Conservation (phyloP, 2,797 vertebrate genomes). For the Sebastes cheni region DNA sequence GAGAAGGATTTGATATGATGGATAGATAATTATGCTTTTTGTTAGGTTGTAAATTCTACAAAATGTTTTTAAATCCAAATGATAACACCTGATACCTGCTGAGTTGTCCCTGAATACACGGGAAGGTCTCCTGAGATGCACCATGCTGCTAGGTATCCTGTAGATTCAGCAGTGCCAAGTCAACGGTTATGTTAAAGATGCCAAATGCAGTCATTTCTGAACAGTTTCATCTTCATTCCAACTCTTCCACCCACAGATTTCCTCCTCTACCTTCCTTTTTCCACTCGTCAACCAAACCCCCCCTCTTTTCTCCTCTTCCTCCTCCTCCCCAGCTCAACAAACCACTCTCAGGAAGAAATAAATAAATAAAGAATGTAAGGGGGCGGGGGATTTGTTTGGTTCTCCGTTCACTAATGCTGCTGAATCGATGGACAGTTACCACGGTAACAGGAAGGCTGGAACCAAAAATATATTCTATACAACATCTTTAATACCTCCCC, state of each 20-base stretch:
- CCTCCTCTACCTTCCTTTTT: slow-evolving; percentile 12
- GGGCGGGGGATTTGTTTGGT: slow-evolving; percentile 42
- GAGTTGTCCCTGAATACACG: not conserved
- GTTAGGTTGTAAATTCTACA: not conserved
- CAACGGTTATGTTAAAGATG: not conserved
- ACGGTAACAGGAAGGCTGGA: slow-evolving; percentile 82
- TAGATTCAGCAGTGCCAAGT: not conserved
- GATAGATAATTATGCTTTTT: not conserved
- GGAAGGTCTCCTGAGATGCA: not conserved
- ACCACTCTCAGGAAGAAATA: slow-evolving; percentile 36
- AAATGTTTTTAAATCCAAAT: not conserved
- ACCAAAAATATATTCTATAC: slow-evolving; percentile 84
- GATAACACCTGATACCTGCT: not conserved
- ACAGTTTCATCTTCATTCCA: slow-evolving; percentile 14
- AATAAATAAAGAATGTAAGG: slow-evolving; percentile 25
- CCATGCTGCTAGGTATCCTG: not conserved
- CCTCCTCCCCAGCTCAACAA: slow-evolving; percentile 19
- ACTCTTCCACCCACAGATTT: slow-evolving; percentile 24
- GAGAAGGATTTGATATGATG: not conserved
- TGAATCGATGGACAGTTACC: slow-evolving; percentile 80
- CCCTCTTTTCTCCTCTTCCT: slow-evolving; percentile 28
- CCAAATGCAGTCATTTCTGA: slow-evolving; percentile 12
- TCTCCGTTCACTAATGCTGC: slow-evolving; percentile 74
- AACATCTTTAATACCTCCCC: slow-evolving; percentile 76
- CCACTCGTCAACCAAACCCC: not conserved